Base-by-base conservation (phyloP, 2,113 vertebrate genomes). In the Chascanopsetta lugubris region DNA sequence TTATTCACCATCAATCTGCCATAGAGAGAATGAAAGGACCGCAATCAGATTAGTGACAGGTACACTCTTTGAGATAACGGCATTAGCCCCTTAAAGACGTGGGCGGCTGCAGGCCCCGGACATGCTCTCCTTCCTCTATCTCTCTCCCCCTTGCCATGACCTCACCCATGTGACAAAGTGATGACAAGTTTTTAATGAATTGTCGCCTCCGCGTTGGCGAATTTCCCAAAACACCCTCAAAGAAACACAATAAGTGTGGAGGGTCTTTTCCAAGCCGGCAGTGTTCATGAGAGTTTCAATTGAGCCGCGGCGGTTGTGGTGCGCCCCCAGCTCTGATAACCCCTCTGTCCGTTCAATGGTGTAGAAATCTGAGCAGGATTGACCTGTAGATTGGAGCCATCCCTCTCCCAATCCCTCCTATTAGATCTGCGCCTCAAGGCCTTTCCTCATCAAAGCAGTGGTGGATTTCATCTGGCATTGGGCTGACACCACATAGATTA, bases 1-100 rank as follows among this genome's bases (percentile, higher is more conserved):
- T 89, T 84, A 79, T 83, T 85, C 69, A 80, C 77, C 81, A 82
- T 84, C 86, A 85, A 79, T 85, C 68, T 77, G 65, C 78, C 30
- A 75, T 15, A 25, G 69, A 64, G 63, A 56, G 76, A 87, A 87
- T 75, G 61, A 89, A 88, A 86, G 79, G 69, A 53, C 63, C 66
- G 57, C 72, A 82, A 85, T 88, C 82, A 85, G 74, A 82, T 84
- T 81, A 86, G 75, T 58, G 61, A 69, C 85, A 84, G 76, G 85
- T 79, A 85, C 61, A 66, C 68, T 73, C 63, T 30, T 66, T 5
- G 47, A 83, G 74, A 87, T 82, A 86, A 86, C 80, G 70, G 51
- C 80, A 72, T 83, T 85, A 87, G 47, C 61, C 70, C 49, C 57
- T 75, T 56, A 46, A 75, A 79, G 64, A 74, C 30, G 8, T 5